Conservation (phyloP, 2,113 vertebrate genomes). For the Corythoichthys intestinalis region DNA sequence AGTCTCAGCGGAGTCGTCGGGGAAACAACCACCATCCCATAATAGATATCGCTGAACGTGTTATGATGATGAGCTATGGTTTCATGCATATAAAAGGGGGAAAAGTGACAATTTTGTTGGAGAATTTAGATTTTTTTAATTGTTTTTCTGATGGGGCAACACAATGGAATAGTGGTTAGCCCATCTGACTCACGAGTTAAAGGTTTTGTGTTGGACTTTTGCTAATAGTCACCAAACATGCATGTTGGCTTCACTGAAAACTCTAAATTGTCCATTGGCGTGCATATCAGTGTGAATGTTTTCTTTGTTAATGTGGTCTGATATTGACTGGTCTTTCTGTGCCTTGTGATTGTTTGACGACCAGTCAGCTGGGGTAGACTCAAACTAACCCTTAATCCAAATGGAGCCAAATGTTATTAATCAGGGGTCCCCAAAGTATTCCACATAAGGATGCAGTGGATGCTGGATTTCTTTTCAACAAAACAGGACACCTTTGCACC, state of each 20-base stretch:
- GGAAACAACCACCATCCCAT: slow-evolving; percentile 1
- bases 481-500: too few species aligned
- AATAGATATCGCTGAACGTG: neutral
- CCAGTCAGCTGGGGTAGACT: too few species aligned
- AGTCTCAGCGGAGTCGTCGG: slow-evolving; percentile 1
- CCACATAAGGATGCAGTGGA: too few species aligned
- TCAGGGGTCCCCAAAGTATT: too few species aligned
- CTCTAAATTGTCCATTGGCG: neutral
- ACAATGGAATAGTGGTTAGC: neutral
- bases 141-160: neutral
- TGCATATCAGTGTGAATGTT: too few species aligned
- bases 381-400: too few species aligned
- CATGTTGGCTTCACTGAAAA: neutral
- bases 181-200: neutral
- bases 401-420: too few species aligned
- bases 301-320: too few species aligned
- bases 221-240: neutral
- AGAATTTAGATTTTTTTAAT: neutral
- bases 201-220: neutral
- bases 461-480: too few species aligned
- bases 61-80: neutral
- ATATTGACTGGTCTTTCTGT: neutral
- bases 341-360: neutral
- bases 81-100: neutral
- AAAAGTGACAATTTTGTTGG: neutral